Percentiles rank a stretch among this genome's conserved stretches.
Evolutionary conservation across 2,113 vertebrate species (phyloP).

Genomic region (Myrmecobius fasciatus): DNA sequence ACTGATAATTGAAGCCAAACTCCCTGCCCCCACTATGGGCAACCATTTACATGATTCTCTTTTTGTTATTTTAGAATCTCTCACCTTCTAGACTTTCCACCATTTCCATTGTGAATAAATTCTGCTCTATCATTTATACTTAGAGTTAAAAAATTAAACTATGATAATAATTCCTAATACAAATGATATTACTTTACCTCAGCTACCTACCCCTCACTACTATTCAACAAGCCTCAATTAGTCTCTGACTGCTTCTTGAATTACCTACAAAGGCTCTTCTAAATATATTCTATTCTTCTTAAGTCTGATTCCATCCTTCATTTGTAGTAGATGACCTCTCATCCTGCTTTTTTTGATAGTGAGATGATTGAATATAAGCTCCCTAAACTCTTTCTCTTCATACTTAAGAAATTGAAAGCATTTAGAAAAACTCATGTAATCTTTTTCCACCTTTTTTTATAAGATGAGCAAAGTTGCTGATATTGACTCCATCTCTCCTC

Average conservation of each 20-base stretch:
- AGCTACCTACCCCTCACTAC: too few species aligned
- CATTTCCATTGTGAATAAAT: background rate
- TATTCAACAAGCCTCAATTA: background rate
- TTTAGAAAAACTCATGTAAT: background rate
- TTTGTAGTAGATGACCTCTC: background rate
- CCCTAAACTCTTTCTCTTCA: background rate
- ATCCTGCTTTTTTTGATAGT: background rate
- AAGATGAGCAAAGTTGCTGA: background rate
- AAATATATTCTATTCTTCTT: background rate
- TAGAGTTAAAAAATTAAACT: background rate
- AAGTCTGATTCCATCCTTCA: background rate
- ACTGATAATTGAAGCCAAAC: background rate
- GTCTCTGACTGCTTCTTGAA: background rate
- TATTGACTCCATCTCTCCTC: background rate
- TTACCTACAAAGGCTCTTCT: background rate
- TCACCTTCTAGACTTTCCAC: background rate
- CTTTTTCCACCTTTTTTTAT: background rate
- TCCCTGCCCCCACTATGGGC: too few species aligned
- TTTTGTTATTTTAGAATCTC: background rate
- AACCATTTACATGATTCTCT: background rate
- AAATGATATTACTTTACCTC: background rate
- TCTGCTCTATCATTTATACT: background rate
- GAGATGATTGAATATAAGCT: background rate
- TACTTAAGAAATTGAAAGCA: background rate
- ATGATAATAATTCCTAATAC: background rate